These are phyloP conservation scores for Napeogenes sylphis DNA, from an alignment of 2,888 invertebrate genomes.

Conservation along the genomic window DNA sequence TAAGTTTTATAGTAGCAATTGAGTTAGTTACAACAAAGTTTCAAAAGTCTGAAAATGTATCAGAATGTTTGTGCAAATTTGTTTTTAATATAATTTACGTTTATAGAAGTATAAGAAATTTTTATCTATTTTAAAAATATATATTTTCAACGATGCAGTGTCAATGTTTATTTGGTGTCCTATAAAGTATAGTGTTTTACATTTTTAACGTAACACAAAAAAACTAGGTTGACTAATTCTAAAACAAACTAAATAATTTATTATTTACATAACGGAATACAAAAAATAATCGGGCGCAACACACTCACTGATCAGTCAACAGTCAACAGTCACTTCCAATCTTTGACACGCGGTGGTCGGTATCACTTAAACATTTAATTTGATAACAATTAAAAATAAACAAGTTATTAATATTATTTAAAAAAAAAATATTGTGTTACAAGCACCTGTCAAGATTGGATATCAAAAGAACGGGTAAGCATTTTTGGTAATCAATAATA, in stretches of 20 bases:
- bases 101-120: no score
- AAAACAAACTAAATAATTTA: background rate
- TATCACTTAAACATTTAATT: conserved; percentile 4
- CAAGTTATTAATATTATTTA: background rate
- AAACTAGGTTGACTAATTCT: background rate
- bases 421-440: conserved; percentile 3
- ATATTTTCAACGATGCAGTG: no score
- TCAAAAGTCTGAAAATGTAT: no score
- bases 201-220: background rate
- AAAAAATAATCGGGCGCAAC: conserved; percentile 26
- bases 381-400: conserved; percentile 1
- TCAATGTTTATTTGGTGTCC: no score
- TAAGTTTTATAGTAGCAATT: no score
- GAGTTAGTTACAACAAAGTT: no score
- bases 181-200: no score
- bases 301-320: conserved; percentile 9
- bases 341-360: conserved; percentile 20
- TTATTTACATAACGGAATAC: conserved; percentile 11
- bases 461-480: background rate
- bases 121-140: no score
- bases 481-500: background rate
- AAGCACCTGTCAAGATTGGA: background rate
- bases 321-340: conserved; percentile 42
- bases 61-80: no score
- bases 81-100: no score